These are phyloP conservation scores for Helostoma temminkii DNA, from an alignment of 2,797 vertebrate species.

Conservation along the genomic window DNA sequence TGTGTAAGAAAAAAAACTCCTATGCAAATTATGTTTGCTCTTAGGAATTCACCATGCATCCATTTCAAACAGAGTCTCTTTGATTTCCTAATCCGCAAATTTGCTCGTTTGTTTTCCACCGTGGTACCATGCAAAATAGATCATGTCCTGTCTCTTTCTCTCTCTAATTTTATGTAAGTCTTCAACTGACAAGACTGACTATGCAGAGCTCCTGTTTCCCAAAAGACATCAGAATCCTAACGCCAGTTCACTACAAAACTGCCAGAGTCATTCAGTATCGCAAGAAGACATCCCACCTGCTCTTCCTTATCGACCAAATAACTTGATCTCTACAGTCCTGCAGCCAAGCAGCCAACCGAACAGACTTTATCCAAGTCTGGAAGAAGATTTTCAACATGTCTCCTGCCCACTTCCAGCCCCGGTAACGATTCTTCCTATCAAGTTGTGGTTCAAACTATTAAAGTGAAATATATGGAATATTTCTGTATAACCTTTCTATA, in stretches of 20 bases:
- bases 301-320: slow-evolving; percentile 53
- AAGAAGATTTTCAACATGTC: slow-evolving; percentile 32
- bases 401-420: not conserved
- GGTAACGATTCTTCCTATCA: slow-evolving; percentile 58
- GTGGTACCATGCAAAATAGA: not conserved
- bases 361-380: slow-evolving; percentile 74
- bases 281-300: slow-evolving; percentile 44
- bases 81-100: not conserved
- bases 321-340: slow-evolving; percentile 13
- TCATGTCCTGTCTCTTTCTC: slow-evolving; percentile 1
- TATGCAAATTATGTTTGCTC: not conserved
- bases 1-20: rapidly evolving
- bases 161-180: slow-evolving; percentile 47
- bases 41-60: not conserved
- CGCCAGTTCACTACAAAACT: not conserved
- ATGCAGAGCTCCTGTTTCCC: slow-evolving; percentile 72
- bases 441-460: not conserved
- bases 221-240: slow-evolving; percentile 26
- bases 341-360: slow-evolving; percentile 19
- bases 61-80: not conserved
- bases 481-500: not conserved
- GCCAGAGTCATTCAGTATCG: not conserved
- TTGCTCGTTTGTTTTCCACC: slow-evolving; percentile 8
- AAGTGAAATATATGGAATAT: not conserved
- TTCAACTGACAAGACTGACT: slow-evolving; percentile 50